Evolutionary conservation across 2,797 vertebrate species (phyloP).

Genomic region (Anguilla obscura): DNA sequence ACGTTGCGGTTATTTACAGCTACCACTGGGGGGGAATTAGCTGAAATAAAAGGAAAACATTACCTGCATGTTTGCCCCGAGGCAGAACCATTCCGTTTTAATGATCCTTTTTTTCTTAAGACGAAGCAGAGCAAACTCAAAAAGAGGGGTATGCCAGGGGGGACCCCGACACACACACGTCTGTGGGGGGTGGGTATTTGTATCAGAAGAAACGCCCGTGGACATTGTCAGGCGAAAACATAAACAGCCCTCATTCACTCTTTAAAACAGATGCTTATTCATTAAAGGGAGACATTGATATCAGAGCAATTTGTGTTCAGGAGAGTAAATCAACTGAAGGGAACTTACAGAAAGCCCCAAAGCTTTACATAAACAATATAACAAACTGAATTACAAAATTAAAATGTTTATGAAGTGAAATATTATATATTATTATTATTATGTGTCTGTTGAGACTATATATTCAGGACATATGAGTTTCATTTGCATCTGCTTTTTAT

Average conservation of each 20-base stretch:
- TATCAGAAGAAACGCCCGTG: neutral
- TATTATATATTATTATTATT: neutral
- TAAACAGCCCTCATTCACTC: neutral
- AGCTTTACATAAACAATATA: neutral
- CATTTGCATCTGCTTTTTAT: neutral
- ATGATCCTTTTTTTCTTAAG: slow-evolving; percentile 3
- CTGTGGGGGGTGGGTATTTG: neutral
- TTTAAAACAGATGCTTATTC: neutral
- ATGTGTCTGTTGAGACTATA: neutral
- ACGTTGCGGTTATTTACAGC: neutral
- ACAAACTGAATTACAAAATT: neutral
- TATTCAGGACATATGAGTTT: neutral
- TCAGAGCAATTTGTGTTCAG: neutral
- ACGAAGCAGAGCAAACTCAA: neutral
- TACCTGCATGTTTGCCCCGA: slow-evolving; percentile 2
- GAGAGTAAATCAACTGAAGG: neutral
- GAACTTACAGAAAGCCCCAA: neutral
- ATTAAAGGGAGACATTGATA: neutral
- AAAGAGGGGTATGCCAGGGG: neutral
- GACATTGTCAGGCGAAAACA: neutral
- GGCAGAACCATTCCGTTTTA: neutral
- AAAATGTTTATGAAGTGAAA: neutral
- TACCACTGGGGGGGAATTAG: neutral
- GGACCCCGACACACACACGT: neutral
- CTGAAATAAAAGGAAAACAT: neutral